These are phyloP conservation scores for Rhegmatorhina hoffmannsi DNA, from an alignment of 2,113 vertebrate species.

Conservation along the genomic window DNA sequence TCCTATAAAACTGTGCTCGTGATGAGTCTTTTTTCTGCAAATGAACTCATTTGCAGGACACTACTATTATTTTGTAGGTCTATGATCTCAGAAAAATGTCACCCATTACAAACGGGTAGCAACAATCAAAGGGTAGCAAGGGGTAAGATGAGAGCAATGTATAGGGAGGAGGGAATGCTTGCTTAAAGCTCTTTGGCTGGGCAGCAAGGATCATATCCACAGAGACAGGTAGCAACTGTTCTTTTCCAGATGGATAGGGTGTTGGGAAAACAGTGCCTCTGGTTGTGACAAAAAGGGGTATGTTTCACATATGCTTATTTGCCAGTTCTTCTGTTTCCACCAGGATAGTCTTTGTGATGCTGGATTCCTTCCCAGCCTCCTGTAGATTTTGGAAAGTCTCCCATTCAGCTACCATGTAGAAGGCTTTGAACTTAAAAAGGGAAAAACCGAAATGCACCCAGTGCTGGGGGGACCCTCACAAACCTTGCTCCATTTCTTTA, in stretches of 20 bases:
- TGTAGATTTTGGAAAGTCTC: constrained; percentile 61
- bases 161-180: not conserved
- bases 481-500: not conserved
- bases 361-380: constrained; percentile 65
- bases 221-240: not conserved
- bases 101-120: not conserved
- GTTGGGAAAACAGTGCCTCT: constrained; percentile 51
- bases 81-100: not conserved
- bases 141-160: not conserved
- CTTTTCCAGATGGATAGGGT: not conserved
- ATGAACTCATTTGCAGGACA: not conserved
- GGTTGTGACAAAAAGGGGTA: constrained; percentile 38
- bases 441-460: not conserved
- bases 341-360: constrained; percentile 35
- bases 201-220: not conserved
- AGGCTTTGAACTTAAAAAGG: constrained; percentile 52
- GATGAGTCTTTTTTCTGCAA: not conserved
- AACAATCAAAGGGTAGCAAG: not conserved
- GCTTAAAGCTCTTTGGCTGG: not conserved
- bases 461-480: not conserved
- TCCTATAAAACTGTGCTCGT: not conserved
- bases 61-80: not conserved
- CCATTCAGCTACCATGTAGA: constrained; percentile 52
- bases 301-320: constrained; percentile 9
- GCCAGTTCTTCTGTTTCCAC: constrained; percentile 41